Conservation (phyloP, 2,888 invertebrate species). For the Pyralis farinalis region DNA sequence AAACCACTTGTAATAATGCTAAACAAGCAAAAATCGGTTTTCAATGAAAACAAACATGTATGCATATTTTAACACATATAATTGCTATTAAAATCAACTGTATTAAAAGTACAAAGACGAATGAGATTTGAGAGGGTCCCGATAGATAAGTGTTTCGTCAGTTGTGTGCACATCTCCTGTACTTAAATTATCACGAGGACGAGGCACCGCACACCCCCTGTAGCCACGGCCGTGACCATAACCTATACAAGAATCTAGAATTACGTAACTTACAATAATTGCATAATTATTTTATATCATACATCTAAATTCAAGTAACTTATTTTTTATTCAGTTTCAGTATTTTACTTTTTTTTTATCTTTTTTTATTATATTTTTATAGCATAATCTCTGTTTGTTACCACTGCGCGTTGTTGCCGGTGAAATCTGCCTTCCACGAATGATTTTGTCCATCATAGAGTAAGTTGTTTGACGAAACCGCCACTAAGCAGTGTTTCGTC, state of each 20-base stretch:
- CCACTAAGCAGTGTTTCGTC: slow-evolving; percentile 27
- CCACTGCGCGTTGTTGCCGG: slow-evolving; percentile 84
- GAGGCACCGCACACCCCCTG: slow-evolving; percentile 44
- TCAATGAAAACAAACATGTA: slow-evolving; percentile 39
- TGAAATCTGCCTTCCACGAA: slow-evolving; percentile 86
- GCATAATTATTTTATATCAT: slow-evolving; percentile 63
- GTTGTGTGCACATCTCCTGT: slow-evolving; percentile 63
- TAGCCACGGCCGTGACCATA: slow-evolving; percentile 43
- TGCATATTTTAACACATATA: slow-evolving; percentile 48
- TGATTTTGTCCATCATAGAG: slow-evolving; percentile 66
- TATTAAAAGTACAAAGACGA: slow-evolving; percentile 53
- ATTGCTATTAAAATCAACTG: slow-evolving; percentile 46
- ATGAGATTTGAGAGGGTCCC: slow-evolving; percentile 58
- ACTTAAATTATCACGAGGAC: slow-evolving; percentile 68
- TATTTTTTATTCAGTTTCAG: slow-evolving; percentile 79
- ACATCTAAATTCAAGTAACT: slow-evolving; percentile 79
- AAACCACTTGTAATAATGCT: slow-evolving; percentile 24
- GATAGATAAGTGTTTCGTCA: slow-evolving; percentile 36
- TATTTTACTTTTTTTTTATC: slow-evolving; percentile 80
- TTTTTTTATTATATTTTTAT: slow-evolving; percentile 64
- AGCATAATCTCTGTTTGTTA: slow-evolving; percentile 82
- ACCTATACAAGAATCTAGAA: slow-evolving; percentile 73
- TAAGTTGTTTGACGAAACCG: slow-evolving; percentile 32
- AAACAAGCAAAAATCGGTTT: slow-evolving; percentile 21
- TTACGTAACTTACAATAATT: slow-evolving; percentile 78